A percentile compares a stretch with the other conserved stretches of the same genome.
phyloP scores from a whole-genome alignment of 2,113 vertebrate genomes.

The Nothobranchius furzeri region DNA sequence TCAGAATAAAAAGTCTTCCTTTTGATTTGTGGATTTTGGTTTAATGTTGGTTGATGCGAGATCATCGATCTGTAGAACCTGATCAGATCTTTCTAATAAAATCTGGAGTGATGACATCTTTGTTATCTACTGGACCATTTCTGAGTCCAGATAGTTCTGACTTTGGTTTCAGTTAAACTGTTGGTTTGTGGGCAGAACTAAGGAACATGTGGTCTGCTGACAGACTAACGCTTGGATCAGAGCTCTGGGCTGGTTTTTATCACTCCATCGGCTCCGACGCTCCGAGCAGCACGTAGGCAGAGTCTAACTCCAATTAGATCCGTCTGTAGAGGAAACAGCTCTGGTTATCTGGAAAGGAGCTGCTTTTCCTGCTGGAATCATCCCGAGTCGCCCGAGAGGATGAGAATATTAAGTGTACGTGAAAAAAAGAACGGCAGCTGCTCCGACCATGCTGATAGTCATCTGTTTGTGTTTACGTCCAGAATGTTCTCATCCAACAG shows the following conservation, averaged over 20 bases:
- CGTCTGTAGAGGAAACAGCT: constrained; percentile 19
- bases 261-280: constrained; percentile 11
- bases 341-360: constrained; percentile 15
- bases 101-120: no score
- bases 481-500: background rate
- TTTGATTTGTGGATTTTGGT: no score
- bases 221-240: no score
- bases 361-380: background rate
- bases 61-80: no score
- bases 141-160: no score
- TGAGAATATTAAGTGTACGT: background rate
- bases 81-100: no score
- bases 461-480: background rate
- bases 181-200: no score
- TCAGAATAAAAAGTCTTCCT: no score
- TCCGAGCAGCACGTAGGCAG: constrained; percentile 27
- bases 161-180: no score
- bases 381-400: background rate
- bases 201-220: no score
- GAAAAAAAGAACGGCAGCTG: background rate
- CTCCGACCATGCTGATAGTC: background rate
- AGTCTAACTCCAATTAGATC: background rate
- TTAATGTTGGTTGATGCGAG: no score
- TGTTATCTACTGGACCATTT: no score
- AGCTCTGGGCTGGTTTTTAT: background rate